Evolutionary conservation across 2,113 vertebrate species (phyloP), one percentile per base, ranked within the genome.

Genomic region (Engystomops pustulosus): DNA sequence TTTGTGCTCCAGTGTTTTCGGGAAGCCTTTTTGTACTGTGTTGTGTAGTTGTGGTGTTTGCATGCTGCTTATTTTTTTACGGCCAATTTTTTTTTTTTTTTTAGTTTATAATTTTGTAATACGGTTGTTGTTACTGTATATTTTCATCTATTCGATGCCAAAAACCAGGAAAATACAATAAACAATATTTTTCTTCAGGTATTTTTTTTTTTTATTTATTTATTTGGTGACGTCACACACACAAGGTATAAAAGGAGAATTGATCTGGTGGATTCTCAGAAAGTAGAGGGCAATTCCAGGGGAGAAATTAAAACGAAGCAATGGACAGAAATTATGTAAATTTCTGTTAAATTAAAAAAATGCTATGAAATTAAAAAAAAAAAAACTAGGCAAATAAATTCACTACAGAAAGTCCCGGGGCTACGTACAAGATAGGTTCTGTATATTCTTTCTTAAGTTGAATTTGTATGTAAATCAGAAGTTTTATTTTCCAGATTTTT

Each of bases 61-160:
- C 75, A 84, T 70, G 74, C 27, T 79, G 15, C 18, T 45, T 58
- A 23, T 55, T 79, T 84, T 49, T 76, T 5, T 84, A 44, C 55
- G 30, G 15, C 25, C n/a, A 25, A 81, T 15, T 15, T 1, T 9
- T 41, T 25, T 79, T n/a, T 17, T 53, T n/a, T 36, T 67, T 30
- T 51, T 2, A 5, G 30, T 70, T 55, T 65, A n/a, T 49, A 20
- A 23, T 27, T 30, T 75, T 45, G 34, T 71, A 27, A 23, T 38
- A 41, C 17, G 36, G 30, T 51, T 84, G 5, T 9, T 14, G 4
- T 45, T 44, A 20, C 41, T 84, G 83, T 70, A 53, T 34, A 70
- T 58, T 58, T 70, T 55, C 12, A 70, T 55, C 75, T 11, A 6
- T 36, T 67, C 25, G 51, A 75, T 34, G 32, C 25, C 20, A 14